phyloP scores from a whole-genome alignment of 2,113 vertebrate species.

The Hystrix cristata region DNA sequence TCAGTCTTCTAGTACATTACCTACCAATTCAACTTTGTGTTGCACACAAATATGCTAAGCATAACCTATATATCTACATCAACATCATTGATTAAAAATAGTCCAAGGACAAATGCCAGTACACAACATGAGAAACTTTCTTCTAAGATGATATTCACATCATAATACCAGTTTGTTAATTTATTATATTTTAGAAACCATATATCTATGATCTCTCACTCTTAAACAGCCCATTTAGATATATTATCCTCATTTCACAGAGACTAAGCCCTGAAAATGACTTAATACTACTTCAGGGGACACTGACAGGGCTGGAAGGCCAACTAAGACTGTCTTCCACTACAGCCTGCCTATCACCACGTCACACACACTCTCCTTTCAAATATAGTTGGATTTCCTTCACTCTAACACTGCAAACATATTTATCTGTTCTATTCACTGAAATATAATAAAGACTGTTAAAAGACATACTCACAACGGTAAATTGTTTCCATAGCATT shows the following conservation, averaged over 20 bases:
- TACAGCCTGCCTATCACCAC: background rate
- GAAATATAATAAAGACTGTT: conserved; percentile 20
- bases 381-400: background rate
- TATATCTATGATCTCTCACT: background rate
- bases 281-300: background rate
- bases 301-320: background rate
- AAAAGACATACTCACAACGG: background rate
- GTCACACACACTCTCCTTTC: background rate
- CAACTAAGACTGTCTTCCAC: background rate
- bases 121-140: background rate
- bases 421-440: background rate
- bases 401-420: background rate
- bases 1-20: conserved; percentile 34
- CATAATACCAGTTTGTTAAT: background rate
- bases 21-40: background rate
- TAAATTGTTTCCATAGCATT: conserved; percentile 49
- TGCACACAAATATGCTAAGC: background rate
- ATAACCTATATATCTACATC: background rate
- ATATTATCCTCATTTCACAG: background rate
- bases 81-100: background rate
- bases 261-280: background rate
- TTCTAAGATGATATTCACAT: background rate
- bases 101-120: background rate
- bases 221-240: background rate
- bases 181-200: conserved; percentile 31